A percentile compares a stretch with the other conserved stretches of the same genome.
These are phyloP conservation scores for Hyperopisus bebe DNA, from an alignment of 2,113 vertebrate species.

Conservation along the genomic window DNA sequence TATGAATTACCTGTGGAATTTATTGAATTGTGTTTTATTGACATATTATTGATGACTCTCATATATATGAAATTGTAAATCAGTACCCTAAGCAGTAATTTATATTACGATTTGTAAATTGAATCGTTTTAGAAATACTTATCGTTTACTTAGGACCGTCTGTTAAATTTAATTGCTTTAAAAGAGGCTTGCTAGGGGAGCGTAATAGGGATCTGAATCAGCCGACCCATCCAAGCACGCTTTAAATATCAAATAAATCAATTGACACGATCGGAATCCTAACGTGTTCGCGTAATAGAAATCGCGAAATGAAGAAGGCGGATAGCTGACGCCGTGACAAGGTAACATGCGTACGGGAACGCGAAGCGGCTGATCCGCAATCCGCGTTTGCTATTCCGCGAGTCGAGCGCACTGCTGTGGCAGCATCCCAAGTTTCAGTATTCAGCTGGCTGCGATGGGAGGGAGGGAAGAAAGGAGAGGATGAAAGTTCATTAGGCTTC, in stretches of 20 bases:
- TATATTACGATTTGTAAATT: neutral
- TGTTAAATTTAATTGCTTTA: neutral
- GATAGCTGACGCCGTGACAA: neutral
- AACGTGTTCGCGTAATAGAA: neutral
- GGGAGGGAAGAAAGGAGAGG: neutral
- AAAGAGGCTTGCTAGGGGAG: neutral
- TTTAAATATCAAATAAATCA: neutral
- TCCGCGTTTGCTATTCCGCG: neutral
- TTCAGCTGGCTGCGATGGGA: neutral
- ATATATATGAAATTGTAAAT: neutral
- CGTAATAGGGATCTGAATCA: neutral
- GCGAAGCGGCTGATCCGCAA: neutral
- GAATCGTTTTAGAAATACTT: neutral
- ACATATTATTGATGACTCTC: neutral
- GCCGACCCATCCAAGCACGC: neutral
- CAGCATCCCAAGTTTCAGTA: neutral
- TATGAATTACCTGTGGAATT: neutral
- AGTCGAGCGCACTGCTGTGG: neutral
- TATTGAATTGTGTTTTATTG: neutral
- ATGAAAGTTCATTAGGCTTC: conserved; percentile 16
- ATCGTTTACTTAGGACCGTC: neutral
- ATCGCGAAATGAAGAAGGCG: neutral
- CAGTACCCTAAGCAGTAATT: neutral
- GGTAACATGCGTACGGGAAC: neutral
- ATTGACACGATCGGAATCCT: neutral